Conservation (phyloP, 2,797 vertebrate genomes). For the Gastrophryne carolinensis region DNA sequence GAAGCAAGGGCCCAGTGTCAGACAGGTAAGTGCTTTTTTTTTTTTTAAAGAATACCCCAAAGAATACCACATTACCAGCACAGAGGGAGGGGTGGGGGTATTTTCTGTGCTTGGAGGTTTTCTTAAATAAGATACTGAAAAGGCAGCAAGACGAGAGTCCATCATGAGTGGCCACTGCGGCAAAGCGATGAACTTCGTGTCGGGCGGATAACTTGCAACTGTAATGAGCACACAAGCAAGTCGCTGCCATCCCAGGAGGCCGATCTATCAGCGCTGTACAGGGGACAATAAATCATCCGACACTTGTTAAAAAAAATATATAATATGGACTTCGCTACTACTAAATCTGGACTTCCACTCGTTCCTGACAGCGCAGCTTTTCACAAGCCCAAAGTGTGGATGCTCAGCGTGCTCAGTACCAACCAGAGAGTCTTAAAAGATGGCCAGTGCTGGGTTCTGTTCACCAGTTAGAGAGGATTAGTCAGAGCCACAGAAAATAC, state of each 20-base stretch:
- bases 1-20: too few relatives aligned
- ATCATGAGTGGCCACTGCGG: not conserved
- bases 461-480: too few relatives aligned
- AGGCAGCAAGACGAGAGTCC: not conserved
- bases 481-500: too few relatives aligned
- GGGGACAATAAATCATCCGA: conserved; percentile 26
- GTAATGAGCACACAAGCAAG: not conserved
- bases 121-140: too few relatives aligned
- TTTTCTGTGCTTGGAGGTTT: too few relatives aligned
- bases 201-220: conserved; percentile 8
- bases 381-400: not conserved
- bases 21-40: too few relatives aligned
- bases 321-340: not conserved
- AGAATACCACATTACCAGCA: too few relatives aligned
- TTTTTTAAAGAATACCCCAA: too few relatives aligned
- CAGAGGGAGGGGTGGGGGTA: too few relatives aligned
- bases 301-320: not conserved
- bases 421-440: not conserved
- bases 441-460: too few relatives aligned
- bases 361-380: not conserved
- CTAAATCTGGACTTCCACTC: not conserved
- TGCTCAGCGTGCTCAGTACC: not conserved
- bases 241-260: not conserved
- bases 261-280: not conserved
- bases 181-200: not conserved